Evolutionary conservation across 2,797 vertebrate genomes (phyloP).

Genomic region (Cynopterus sphinx): DNA sequence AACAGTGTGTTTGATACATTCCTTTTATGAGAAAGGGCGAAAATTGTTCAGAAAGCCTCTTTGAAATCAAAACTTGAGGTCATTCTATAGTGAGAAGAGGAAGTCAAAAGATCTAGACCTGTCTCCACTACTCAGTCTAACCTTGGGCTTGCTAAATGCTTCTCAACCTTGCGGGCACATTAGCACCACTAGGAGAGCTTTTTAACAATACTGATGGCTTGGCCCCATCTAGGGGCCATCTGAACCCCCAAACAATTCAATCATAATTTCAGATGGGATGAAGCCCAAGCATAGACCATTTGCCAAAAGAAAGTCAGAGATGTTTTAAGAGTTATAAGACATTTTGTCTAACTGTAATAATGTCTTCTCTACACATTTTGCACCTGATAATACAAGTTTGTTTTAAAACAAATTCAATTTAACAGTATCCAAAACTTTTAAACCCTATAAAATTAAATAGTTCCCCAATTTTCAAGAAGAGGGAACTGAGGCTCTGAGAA

Average conservation of each 20-base stretch:
- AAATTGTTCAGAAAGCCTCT: background rate
- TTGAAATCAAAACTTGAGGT: background rate
- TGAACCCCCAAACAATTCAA: background rate
- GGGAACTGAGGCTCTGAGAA: background rate
- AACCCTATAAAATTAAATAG: background rate
- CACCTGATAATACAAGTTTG: background rate
- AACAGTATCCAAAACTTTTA: background rate
- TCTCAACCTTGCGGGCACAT: background rate
- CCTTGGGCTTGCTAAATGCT: background rate
- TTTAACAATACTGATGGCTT: background rate
- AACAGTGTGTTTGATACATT: background rate
- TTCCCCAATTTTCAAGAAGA: background rate
- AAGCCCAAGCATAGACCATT: background rate
- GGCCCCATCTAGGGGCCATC: background rate
- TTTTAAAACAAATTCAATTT: slow-evolving; percentile 13
- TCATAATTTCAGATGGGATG: background rate
- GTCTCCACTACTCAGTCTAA: background rate
- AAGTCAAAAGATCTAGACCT: background rate
- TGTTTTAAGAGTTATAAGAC: background rate
- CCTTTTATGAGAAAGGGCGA: slow-evolving; percentile 27
- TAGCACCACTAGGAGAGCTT: background rate
- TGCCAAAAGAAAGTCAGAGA: background rate
- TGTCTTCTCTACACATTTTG: background rate
- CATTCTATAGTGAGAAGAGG: background rate
- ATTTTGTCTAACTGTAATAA: background rate